These are phyloP conservation scores for Choloepus hoffmanni DNA, from an alignment of 2,113 vertebrate species.

Conservation along the genomic window DNA sequence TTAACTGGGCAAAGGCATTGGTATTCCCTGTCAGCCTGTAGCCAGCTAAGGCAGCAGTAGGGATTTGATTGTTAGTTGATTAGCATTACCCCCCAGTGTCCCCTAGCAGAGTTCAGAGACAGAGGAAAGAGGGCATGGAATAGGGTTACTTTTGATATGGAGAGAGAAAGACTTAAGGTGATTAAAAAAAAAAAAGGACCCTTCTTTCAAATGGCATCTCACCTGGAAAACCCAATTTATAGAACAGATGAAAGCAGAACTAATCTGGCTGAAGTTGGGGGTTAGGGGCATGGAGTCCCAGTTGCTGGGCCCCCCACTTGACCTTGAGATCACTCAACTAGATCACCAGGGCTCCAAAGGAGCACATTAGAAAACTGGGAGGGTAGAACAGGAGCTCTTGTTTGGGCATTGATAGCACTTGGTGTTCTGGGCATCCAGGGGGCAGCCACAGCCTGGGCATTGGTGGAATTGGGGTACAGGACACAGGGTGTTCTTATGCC, in stretches of 20 bases:
- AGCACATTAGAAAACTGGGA: neutral
- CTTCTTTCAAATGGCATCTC: constrained; percentile 46
- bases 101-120: constrained; percentile 33
- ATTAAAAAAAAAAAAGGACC: neutral
- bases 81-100: neutral
- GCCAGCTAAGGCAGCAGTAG: neutral
- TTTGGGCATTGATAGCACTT: neutral
- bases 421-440: neutral
- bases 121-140: constrained; percentile 30
- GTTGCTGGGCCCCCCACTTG: neutral
- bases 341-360: neutral
- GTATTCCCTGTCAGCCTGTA: constrained; percentile 30
- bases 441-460: neutral
- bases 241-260: constrained; percentile 27
- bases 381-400: neutral
- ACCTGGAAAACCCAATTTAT: constrained; percentile 30
- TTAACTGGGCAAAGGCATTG: constrained; percentile 26
- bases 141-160: neutral
- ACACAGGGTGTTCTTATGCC: neutral
- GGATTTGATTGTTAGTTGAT: constrained; percentile 10
- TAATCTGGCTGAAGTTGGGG: neutral
- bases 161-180: constrained; percentile 20
- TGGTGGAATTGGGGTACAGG: neutral
- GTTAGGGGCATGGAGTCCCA: neutral
- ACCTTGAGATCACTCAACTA: constrained; percentile 6